These are phyloP conservation scores for Apomyelois bistriatella DNA, from an alignment of 2,888 invertebrate genomes.

Conservation along the genomic window DNA sequence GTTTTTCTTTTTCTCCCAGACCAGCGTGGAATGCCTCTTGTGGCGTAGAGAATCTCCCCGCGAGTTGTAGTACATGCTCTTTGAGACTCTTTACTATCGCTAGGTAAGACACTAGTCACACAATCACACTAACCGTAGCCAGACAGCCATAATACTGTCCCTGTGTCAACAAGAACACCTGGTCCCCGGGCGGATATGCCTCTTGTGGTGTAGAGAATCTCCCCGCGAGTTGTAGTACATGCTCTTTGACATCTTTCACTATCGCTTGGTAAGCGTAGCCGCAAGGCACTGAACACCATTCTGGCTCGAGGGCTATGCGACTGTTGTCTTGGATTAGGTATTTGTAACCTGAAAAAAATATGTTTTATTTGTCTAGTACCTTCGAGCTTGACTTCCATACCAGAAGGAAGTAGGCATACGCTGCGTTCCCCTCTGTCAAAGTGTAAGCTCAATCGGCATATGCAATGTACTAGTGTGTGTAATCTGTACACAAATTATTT, in stretches of 20 bases:
- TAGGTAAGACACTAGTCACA: slow-evolving; percentile 82
- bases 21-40: slow-evolving; percentile 83
- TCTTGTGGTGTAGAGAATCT: slow-evolving; percentile 47
- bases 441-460: too few species aligned
- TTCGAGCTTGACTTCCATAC: too few species aligned
- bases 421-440: too few species aligned
- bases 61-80: slow-evolving; percentile 35
- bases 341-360: slow-evolving; percentile 51
- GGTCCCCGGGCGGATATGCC: slow-evolving; percentile 83
- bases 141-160: slow-evolving; percentile 90
- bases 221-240: slow-evolving; percentile 34
- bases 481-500: too few species aligned
- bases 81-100: slow-evolving; percentile 66
- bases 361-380: neutral
- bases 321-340: slow-evolving; percentile 78
- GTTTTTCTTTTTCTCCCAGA: too few species aligned
- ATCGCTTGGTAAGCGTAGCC: slow-evolving; percentile 86
- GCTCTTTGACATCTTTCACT: slow-evolving; percentile 47
- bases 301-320: slow-evolving; percentile 82
- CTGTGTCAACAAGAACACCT: slow-evolving; percentile 86
- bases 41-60: slow-evolving; percentile 43
- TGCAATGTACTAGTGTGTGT: too few species aligned
- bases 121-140: slow-evolving; percentile 81
- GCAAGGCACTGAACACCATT: slow-evolving; percentile 83
- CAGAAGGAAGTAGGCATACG: too few species aligned